phyloP scores from a whole-genome alignment of 1,140 invertebrate species.

The Stegodyphus dumicola region DNA sequence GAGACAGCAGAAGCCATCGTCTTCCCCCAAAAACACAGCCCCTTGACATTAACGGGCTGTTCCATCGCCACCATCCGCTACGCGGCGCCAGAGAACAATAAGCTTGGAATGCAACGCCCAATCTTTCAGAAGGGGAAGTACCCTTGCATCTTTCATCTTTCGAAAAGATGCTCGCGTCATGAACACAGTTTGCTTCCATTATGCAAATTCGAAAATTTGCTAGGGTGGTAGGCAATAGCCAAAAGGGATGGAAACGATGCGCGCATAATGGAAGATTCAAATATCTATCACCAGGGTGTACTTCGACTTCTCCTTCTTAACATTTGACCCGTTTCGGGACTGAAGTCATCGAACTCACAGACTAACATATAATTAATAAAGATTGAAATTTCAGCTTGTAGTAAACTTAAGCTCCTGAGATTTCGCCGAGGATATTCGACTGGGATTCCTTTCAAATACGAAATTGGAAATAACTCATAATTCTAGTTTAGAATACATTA shows the following conservation, averaged over 20 bases:
- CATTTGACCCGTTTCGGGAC: conserved; percentile 3
- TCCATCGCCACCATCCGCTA: conserved; percentile 12
- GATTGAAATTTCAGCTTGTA: conserved; percentile 13
- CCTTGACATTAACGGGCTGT: conserved; percentile 46
- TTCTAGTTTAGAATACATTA: too few relatives aligned
- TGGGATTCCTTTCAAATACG: too few relatives aligned
- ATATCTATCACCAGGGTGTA: conserved; percentile 11
- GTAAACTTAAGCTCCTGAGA: background rate
- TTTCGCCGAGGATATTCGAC: background rate
- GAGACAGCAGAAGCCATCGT: conserved; percentile 42
- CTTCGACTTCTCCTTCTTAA: conserved; percentile 3
- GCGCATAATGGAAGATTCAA: background rate
- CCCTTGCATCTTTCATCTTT: conserved; percentile 18
- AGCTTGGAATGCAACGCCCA: conserved; percentile 15
- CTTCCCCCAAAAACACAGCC: conserved; percentile 39
- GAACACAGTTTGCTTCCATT: conserved; percentile 30
- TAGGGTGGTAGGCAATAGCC: background rate
- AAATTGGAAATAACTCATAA: too few relatives aligned
- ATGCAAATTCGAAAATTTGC: conserved; percentile 37
- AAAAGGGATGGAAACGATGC: background rate
- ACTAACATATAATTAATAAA: conserved; percentile 34
- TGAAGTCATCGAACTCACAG: background rate
- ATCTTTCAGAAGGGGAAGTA: conserved; percentile 34
- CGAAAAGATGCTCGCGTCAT: conserved; percentile 11
- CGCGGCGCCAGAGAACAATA: conserved; percentile 48